These are phyloP conservation scores for Linyphia triangularis DNA, from an alignment of 2,888 invertebrate genomes.

Conservation along the genomic window DNA sequence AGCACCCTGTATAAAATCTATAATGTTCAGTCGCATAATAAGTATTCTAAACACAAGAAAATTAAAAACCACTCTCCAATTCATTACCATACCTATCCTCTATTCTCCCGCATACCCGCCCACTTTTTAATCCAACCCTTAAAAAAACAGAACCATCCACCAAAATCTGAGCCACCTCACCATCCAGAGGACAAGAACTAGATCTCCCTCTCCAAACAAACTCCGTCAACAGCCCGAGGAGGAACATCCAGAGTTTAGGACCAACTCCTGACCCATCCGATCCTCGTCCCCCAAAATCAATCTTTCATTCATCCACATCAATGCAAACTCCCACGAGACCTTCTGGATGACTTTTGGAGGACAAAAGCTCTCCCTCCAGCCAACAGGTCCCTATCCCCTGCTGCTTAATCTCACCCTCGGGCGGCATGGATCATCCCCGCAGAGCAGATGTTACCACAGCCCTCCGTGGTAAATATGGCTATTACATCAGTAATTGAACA, in stretches of 20 bases:
- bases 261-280: slow-evolving; percentile 68
- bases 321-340: slow-evolving; percentile 19
- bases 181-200: slow-evolving; percentile 12
- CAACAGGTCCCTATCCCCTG: slow-evolving; percentile 71
- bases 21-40: too few species aligned
- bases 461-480: slow-evolving; percentile 70
- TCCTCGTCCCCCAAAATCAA: slow-evolving; percentile 64
- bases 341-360: slow-evolving; percentile 60
- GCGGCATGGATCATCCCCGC: slow-evolving; percentile 67
- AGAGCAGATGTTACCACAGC: slow-evolving; percentile 62
- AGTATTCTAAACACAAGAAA: too few species aligned
- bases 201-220: slow-evolving; percentile 25
- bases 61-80: too few species aligned
- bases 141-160: background rate
- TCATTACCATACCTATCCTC: too few species aligned
- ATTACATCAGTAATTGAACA: slow-evolving; percentile 74
- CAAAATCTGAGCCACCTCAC: background rate
- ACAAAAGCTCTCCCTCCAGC: slow-evolving; percentile 52
- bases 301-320: slow-evolving; percentile 63
- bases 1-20: too few species aligned
- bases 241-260: slow-evolving; percentile 54
- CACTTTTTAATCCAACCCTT: background rate
- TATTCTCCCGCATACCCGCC: background rate
- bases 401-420: slow-evolving; percentile 72
- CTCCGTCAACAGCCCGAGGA: slow-evolving; percentile 60